Conservation (phyloP, 35 echinoderm and acorn worm genomes). For the Patiria miniata region DNA sequence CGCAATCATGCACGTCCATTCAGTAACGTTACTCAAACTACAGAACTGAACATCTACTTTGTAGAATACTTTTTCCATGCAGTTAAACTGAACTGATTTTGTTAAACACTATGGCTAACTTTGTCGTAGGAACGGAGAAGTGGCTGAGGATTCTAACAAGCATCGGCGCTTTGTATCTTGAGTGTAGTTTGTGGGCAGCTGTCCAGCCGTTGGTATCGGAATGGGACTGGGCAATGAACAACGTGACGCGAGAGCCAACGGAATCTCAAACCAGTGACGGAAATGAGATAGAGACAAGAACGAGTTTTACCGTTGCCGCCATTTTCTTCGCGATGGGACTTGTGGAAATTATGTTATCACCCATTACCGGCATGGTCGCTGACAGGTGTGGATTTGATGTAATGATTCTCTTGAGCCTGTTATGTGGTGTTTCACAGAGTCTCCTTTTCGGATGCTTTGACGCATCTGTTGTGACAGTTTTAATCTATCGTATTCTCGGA, state of each 20-base stretch:
- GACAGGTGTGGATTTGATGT: conserved; percentile 1
- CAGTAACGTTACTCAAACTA: too few relatives aligned
- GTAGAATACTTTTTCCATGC: too few relatives aligned
- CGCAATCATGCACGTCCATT: too few relatives aligned
- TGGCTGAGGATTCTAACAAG: not conserved
- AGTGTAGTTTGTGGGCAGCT: not conserved
- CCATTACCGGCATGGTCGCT: not conserved
- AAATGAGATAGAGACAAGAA: too few relatives aligned
- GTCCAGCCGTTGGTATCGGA: not conserved
- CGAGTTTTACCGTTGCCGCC: not conserved
- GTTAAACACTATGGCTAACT: too few relatives aligned
- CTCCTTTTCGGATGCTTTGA: not conserved
- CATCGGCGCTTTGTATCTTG: not conserved
- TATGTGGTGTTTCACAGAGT: not conserved
- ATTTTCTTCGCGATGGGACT: not conserved
- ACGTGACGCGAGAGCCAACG: not conserved
- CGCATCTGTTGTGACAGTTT: not conserved
- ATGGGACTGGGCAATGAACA: not conserved
- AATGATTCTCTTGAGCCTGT: not conserved
- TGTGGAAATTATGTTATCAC: not conserved
- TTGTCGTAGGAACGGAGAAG: too few relatives aligned
- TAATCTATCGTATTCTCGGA: not conserved
- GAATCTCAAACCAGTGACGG: not conserved
- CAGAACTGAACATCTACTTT: too few relatives aligned
- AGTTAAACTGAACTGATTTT: too few relatives aligned